Evolutionary conservation across 2,113 vertebrate genomes (phyloP), one percentile per base, ranked within the genome.

Genomic region (Engystomops pustulosus): DNA sequence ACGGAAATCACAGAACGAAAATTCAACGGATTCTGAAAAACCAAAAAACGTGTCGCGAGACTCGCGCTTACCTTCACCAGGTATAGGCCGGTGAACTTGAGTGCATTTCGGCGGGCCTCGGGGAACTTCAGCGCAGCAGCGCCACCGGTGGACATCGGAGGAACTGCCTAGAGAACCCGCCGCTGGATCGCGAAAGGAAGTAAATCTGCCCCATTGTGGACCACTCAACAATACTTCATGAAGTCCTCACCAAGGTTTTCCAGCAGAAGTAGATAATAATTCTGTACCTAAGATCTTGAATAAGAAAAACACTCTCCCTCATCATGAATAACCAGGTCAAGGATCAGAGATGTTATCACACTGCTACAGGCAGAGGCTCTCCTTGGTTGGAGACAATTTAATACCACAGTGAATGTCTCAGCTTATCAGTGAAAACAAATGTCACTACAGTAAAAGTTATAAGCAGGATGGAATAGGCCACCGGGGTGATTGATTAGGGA

Each of bases 351-450:
- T 60, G 60, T 25, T 74, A 82, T 82, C 69, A 60, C 30, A 82
- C 80, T 58, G 68, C 68, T 68, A 82, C 18, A 41, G 38, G 41
- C 79, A 58, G n/a, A 55, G 58, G n/a, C 58, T 25, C 77, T 67
- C 67, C 58, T 65, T 80, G 78, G 58, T 45, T 47, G 36, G 58
- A 70, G 79, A 81, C 79, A 74, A 60, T 74, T 74, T 74, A 58
- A 60, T 58, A 44, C 80, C 80, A 60, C 36, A 17, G 69, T 71
- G 69, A 82, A 82, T 27, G 32, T 68, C 49, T 36, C 12, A 36
- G 36, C 69, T 82, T 82, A 82, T 82, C 80, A 74, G 69, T 36
- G 18, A 45, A 58, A 74, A 82, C 51, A 82, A 74, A 82, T 72
- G 68, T 82, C 51, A 62, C 14, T 74, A 82, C 70, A 74, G 68